Evolutionary conservation across 1,140 invertebrate species (phyloP), one percentile per base, ranked within the genome.

Genomic region (Solen grandis): DNA sequence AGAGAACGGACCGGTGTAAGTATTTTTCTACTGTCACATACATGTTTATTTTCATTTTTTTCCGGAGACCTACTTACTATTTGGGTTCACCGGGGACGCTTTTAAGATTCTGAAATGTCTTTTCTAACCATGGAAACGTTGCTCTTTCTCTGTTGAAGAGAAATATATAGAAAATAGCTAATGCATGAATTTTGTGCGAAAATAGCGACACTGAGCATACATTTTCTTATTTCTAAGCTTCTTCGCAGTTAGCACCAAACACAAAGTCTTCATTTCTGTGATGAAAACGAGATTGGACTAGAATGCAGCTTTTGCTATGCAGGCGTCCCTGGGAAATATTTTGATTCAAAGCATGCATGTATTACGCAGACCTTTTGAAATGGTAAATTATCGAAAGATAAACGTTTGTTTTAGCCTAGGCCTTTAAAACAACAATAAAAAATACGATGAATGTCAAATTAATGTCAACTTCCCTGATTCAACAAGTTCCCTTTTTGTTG

Each of bases 1-100:
- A 65, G 85, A 81, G 90, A 90, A 92, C 91, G 91, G 90, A 88
- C 91, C 91, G 85, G 89, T 89, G 91, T 92, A 88, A 90, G 90
- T 88, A 75, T 38, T 72, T 59, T 69, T 81, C 84, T 84, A 74
- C 74, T 22, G 4, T 33, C 59, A 38, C 16, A 60, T 41, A 55
- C 35, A 14, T 38, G 10, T 46, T 41, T 31, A 35, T 33, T 74
- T 68, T 75, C 54, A 38, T 29, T 41, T 62, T 70, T 54, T 33
- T 19, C 19, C 31, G 33, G 46, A 31, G 29, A 62, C 36, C 25
- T 57, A 60, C 38, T 50, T 68, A 60, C 57, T 33, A 54, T 74
- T 57, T 27, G 29, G 16, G 78, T 66, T 66, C 72, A 80, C 82
- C 57, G 52, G 52, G 69, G 72, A 52, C 59, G 52, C 69, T 76